Conservation (phyloP, 2,797 vertebrate species). For the Chelonia mydas region DNA sequence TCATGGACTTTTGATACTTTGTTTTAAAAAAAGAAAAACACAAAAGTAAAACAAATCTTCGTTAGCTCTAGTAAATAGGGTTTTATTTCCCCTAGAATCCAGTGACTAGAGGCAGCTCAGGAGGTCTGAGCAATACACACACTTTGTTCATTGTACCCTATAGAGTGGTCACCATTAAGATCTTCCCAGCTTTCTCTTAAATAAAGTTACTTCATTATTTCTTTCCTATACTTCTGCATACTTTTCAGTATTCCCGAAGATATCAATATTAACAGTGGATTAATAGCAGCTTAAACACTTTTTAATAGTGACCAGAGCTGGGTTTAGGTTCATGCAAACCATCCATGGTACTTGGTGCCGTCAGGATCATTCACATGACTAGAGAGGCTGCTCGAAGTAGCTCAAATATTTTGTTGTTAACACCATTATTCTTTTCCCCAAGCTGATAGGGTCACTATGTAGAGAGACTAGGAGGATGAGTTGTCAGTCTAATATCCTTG, state of each 20-base stretch:
- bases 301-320: not conserved
- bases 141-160: not conserved
- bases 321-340: not conserved
- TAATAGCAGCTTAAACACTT: constrained; percentile 14
- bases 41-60: constrained; percentile 14
- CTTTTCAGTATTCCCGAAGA: not conserved
- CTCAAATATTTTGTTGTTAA: no score
- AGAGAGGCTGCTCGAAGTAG: no score
- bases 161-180: constrained; percentile 11
- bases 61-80: not conserved
- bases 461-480: no score
- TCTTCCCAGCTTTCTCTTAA: constrained; percentile 4
- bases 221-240: not conserved
- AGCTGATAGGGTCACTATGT: no score
- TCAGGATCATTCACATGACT: no score
- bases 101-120: not conserved
- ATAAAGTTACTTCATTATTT: constrained; percentile 6
- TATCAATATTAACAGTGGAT: constrained; percentile 1
- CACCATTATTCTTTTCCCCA: no score
- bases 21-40: not conserved
- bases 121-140: not conserved
- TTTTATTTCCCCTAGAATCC: not conserved
- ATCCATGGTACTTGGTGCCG: no score
- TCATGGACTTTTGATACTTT: not conserved
- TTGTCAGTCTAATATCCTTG: no score